phyloP scores from a whole-genome alignment of 1,140 invertebrate species.

The Calosoma granatense region DNA sequence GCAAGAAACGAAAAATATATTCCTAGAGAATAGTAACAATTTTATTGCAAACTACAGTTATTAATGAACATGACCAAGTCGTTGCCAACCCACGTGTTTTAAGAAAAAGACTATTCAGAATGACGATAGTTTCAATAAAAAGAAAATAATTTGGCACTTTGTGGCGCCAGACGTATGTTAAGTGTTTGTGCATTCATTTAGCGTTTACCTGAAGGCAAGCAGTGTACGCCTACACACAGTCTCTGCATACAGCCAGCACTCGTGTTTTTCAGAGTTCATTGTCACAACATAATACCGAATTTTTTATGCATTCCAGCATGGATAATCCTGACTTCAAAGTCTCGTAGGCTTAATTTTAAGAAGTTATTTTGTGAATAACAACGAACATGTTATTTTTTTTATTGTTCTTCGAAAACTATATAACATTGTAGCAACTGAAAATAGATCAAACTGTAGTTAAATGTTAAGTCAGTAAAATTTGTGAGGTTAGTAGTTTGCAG shows the following conservation, averaged over 20 bases:
- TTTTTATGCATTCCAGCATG: too few relatives aligned
- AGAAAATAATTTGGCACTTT: not conserved
- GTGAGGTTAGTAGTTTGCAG: too few relatives aligned
- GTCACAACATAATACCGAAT: not conserved
- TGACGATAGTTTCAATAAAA: not conserved
- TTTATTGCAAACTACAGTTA: not conserved
- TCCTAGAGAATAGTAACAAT: too few relatives aligned
- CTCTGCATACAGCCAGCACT: not conserved
- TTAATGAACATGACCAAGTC: not conserved
- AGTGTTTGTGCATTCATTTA: not conserved
- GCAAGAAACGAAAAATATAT: too few relatives aligned
- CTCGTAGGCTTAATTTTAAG: too few relatives aligned
- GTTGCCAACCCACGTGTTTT: not conserved
- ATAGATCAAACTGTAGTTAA: too few relatives aligned
- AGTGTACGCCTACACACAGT: not conserved
- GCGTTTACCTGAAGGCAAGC: not conserved
- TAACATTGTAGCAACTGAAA: too few relatives aligned
- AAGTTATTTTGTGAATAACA: too few relatives aligned
- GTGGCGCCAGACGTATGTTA: not conserved
- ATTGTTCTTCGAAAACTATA: too few relatives aligned
- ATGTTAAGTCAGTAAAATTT: too few relatives aligned
- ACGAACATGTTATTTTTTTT: too few relatives aligned
- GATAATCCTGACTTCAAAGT: too few relatives aligned
- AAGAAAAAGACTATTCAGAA: not conserved
- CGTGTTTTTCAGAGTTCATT: not conserved